Evolutionary conservation across 2,113 vertebrate species (phyloP), one percentile per base, ranked within the genome.

Genomic region (Smithornis capensis): DNA sequence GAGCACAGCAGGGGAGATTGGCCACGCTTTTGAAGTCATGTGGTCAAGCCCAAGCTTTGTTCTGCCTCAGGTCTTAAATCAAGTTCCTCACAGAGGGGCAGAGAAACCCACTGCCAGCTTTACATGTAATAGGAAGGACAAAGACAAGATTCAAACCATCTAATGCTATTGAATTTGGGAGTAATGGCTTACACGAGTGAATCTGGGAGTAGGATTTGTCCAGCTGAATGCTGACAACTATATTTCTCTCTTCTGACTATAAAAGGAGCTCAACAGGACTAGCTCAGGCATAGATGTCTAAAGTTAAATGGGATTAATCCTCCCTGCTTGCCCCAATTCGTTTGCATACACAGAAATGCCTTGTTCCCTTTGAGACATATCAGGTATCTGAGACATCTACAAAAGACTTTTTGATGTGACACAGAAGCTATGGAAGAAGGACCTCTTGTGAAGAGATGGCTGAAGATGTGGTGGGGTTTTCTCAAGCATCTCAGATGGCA

Each of bases 51-150:
- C 60, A 86, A 71, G 89, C 69, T 94, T 95, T 93, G 89, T 89
- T 95, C 92, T 94, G 64, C 65, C 45, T 89, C n/a, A 35, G 75
- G 25, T 87, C 73, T 95, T 84, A 78, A 91, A 91, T 68, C 77
- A 80, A 86, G 71, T 15, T 92, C 55, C 70, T 83, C 0, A 0
- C 37, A 73, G 62, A 71, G 42, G 37, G 71, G 33, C 74, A 73
- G 60, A 71, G 71, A 88, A 89, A 67, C 45, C 27, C 59, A 69
- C 56, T 55, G 59, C 53, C 76, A 67, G 64, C 50, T 88, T 80
- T 86, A 80, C 35, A 40, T 5, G 9, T 42, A 70, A 44, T 24
- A 44, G 33, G 33, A 33, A 86, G 33, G 64, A 83, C 29, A 71
- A 95, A 84, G 65, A 53, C 47, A 64, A 75, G 52, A 86, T 45